Evolutionary conservation across 2,797 vertebrate genomes (phyloP).

Genomic region (Emydoidea blandingii): DNA sequence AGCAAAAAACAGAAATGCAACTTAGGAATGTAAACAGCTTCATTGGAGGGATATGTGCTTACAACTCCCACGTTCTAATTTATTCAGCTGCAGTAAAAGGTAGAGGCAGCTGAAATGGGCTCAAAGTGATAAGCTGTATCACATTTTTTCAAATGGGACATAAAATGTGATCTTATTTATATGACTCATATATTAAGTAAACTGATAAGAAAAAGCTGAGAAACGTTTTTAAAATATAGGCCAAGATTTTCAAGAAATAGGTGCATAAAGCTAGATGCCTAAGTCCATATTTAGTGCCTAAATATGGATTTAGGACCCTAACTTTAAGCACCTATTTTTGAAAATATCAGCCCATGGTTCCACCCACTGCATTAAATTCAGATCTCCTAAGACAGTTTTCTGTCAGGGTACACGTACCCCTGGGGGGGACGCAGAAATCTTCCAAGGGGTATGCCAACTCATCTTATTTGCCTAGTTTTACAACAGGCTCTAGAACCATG

Average conservation of each 20-base stretch:
- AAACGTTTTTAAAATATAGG: background rate
- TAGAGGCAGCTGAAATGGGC: background rate
- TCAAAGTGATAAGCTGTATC: background rate
- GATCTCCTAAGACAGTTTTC: background rate
- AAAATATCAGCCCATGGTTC: background rate
- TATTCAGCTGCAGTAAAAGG: background rate
- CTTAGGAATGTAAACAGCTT: slow-evolving; percentile 72
- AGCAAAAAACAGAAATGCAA: slow-evolving; percentile 68
- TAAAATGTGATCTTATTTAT: background rate
- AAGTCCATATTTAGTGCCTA: background rate
- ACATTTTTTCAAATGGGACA: background rate
- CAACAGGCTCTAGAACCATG: no score
- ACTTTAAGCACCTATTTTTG: background rate
- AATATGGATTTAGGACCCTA: background rate
- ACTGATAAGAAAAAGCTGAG: background rate
- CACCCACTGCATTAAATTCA: background rate
- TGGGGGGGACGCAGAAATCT: no score
- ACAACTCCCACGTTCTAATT: slow-evolving; percentile 2
- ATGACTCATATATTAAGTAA: background rate
- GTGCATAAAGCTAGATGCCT: background rate
- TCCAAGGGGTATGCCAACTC: no score
- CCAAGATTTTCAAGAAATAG: background rate
- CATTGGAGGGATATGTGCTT: background rate
- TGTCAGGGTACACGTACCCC: no score
- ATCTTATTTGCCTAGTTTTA: no score